phyloP scores from a whole-genome alignment of 2,113 vertebrate species.

The Lophochroa leadbeateri region DNA sequence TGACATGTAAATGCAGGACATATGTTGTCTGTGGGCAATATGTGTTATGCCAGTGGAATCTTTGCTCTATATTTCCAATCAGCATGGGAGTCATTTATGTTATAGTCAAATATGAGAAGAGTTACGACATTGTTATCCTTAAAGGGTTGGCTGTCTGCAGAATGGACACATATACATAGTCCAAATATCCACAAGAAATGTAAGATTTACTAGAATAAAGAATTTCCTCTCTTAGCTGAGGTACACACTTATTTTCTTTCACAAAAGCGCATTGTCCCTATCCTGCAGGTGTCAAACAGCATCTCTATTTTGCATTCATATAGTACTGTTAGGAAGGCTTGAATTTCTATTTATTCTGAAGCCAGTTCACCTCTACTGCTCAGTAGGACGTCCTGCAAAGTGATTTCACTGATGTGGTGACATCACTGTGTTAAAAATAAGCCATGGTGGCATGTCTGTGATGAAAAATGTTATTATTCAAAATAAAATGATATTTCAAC shows the following conservation, averaged over 20 bases:
- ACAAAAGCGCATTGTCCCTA: neutral
- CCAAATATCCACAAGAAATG: neutral
- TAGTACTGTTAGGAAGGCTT: neutral
- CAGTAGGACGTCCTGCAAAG: neutral
- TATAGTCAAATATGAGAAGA: neutral
- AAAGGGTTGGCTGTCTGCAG: neutral
- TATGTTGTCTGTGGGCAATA: neutral
- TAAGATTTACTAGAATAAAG: neutral
- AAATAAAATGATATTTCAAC: slow-evolving; percentile 39
- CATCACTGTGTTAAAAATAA: slow-evolving; percentile 47
- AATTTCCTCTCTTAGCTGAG: neutral
- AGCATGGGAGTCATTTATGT: neutral
- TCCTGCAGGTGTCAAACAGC: neutral
- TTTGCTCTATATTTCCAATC: neutral
- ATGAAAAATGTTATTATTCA: slow-evolving; percentile 22
- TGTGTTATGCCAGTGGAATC: neutral
- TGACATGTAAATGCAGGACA: neutral
- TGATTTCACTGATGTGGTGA: slow-evolving; percentile 33
- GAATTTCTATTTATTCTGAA: slow-evolving; percentile 7
- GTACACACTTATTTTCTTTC: neutral
- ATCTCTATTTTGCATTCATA: neutral
- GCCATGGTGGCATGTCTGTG: neutral
- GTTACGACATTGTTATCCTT: neutral
- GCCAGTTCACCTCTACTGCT: slow-evolving; percentile 8
- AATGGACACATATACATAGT: neutral